Evolutionary conservation across 30 jellyfish, hydroid and myxozoan species (phyloP).

Genomic region (Aurelia coerulea): DNA sequence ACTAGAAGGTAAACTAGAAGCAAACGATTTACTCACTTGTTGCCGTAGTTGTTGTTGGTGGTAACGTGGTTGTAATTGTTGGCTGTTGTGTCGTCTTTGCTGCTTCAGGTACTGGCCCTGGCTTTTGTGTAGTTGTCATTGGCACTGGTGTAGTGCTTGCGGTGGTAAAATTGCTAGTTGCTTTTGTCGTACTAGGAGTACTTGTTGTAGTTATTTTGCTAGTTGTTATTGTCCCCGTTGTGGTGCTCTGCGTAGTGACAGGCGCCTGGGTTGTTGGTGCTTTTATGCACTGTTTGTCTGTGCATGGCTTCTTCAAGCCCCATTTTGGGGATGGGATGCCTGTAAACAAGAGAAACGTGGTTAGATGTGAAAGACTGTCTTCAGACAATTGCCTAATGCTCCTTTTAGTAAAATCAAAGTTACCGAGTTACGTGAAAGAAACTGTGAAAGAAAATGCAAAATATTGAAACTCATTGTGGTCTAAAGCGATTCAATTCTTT

Average conservation of each 20-base stretch:
- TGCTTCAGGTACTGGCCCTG: neutral
- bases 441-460: too few relatives aligned
- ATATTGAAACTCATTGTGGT: too few relatives aligned
- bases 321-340: constrained; percentile 98
- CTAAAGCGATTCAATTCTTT: too few relatives aligned
- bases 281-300: constrained; percentile 23
- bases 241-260: constrained; percentile 9
- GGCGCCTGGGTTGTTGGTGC: constrained; percentile 58
- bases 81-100: neutral
- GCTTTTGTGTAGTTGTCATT: too few relatives aligned
- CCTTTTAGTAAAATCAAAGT: too few relatives aligned
- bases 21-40: neutral
- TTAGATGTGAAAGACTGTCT: too few relatives aligned
- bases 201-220: constrained; percentile 26
- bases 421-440: too few relatives aligned
- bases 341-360: neutral
- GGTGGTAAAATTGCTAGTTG: constrained; percentile 10
- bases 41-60: constrained; percentile 15
- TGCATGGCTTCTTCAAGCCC: constrained; percentile 94
- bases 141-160: constrained; percentile 1
- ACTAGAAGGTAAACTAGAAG: too few relatives aligned
- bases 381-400: too few relatives aligned
- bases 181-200: neutral
- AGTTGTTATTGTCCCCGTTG: constrained; percentile 57
- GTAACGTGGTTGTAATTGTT: too few relatives aligned